phyloP scores from a whole-genome alignment of 2,797 vertebrate species.

The Cynopterus sphinx region DNA sequence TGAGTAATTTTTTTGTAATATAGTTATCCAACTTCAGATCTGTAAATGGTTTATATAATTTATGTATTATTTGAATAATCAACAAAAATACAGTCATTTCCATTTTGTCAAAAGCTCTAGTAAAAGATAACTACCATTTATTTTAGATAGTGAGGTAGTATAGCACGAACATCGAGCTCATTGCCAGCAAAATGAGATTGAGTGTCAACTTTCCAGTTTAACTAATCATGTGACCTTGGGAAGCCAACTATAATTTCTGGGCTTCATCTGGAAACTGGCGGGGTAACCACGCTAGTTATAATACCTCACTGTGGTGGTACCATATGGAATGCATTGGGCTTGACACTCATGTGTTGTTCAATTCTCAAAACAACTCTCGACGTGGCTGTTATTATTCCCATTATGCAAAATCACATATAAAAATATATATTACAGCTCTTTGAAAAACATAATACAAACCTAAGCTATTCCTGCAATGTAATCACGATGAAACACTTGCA shows the following conservation, averaged over 20 bases:
- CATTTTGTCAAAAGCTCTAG: neutral
- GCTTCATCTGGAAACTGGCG: neutral
- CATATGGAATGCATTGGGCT: neutral
- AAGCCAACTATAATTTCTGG: neutral
- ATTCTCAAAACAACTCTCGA: slow-evolving; percentile 18
- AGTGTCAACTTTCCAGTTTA: neutral
- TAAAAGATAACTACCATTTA: neutral
- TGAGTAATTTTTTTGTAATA: neutral
- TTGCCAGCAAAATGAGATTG: neutral
- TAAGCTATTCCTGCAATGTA: neutral
- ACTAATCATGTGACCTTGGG: neutral
- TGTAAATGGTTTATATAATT: neutral
- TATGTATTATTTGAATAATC: slow-evolving; percentile 29
- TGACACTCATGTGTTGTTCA: slow-evolving; percentile 33
- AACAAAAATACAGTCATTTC: slow-evolving; percentile 29
- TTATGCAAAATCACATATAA: slow-evolving; percentile 30
- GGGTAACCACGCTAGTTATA: neutral
- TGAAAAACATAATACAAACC: slow-evolving; percentile 36
- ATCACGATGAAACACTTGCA: slow-evolving; percentile 42
- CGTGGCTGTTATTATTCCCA: slow-evolving; percentile 25
- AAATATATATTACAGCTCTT: slow-evolving; percentile 18
- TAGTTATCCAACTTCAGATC: neutral
- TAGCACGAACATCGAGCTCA: neutral
- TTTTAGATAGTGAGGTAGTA: neutral
- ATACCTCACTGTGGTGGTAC: neutral